Evolutionary conservation across 2,888 invertebrate genomes (phyloP).

Genomic region (Eledona agricola): DNA sequence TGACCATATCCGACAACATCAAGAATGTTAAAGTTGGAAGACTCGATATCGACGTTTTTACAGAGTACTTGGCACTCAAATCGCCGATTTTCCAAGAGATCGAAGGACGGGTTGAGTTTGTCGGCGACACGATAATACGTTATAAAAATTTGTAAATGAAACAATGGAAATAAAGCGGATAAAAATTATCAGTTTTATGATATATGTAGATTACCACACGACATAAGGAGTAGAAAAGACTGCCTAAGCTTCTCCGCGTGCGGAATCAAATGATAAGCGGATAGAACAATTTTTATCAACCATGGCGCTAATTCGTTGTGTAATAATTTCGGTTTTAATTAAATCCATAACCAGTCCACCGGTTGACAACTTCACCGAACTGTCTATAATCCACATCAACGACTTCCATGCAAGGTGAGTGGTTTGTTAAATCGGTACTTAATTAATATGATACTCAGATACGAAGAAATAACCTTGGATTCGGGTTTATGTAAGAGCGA

Average conservation of each 20-base stretch:
- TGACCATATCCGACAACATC: conserved; percentile 64
- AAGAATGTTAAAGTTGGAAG: conserved; percentile 64
- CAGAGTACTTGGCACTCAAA: conserved; percentile 64
- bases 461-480: conserved; percentile 65
- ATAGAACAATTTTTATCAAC: no score
- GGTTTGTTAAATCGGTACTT: not conserved
- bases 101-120: conserved; percentile 67
- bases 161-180: not conserved
- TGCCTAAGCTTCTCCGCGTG: no score
- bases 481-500: conserved; percentile 67
- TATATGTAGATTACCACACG: no score
- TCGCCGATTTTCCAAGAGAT: conserved; percentile 64
- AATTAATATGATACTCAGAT: conserved; percentile 51
- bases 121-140: conserved; percentile 46
- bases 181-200: no score
- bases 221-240: no score
- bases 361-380: conserved; percentile 31
- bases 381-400: conserved; percentile 46
- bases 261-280: no score
- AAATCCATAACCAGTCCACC: not conserved
- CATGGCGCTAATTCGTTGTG: not conserved
- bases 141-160: conserved; percentile 8
- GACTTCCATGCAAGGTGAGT: conserved; percentile 48
- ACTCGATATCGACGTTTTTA: conserved; percentile 67
- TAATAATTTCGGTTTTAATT: not conserved